Conservation (phyloP, 2,888 invertebrate genomes). For the Lasioglossum malachurum region DNA sequence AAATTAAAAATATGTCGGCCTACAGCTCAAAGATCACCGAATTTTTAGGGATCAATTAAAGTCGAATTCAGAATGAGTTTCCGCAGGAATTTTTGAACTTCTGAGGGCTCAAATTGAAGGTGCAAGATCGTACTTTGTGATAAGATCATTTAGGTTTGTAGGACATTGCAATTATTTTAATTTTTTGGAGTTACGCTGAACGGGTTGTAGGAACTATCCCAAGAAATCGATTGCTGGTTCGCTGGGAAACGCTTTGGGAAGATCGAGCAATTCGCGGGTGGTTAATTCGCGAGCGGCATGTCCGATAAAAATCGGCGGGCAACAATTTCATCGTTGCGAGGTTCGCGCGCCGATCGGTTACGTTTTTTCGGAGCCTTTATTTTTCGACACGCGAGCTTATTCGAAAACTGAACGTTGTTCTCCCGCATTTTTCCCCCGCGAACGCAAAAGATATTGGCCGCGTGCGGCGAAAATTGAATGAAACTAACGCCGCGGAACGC, state of each 20-base stretch:
- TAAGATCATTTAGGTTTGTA: background rate
- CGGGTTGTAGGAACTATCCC: background rate
- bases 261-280: background rate
- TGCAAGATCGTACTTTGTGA: background rate
- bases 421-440: background rate
- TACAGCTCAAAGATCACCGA: too few species aligned
- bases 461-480: conserved; percentile 32
- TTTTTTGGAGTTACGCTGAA: background rate
- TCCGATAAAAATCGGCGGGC: background rate
- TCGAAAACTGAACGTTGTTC: background rate
- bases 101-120: background rate
- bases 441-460: background rate
- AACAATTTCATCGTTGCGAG: background rate
- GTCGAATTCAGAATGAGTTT: too few species aligned
- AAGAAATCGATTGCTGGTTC: background rate
- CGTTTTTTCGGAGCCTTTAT: conserved; percentile 4
- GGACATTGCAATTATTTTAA: background rate
- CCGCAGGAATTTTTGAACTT: background rate
- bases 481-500: background rate
- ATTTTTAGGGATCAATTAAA: background rate
- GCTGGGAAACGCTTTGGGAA: background rate
- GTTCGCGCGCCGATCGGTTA: background rate
- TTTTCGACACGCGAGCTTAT: background rate
- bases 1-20: too few species aligned
- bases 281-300: background rate